Percentiles rank a stretch among this genome's conserved stretches.
Evolutionary conservation across 2,113 vertebrate species (phyloP).

Genomic region (Pterocles burchelli): DNA sequence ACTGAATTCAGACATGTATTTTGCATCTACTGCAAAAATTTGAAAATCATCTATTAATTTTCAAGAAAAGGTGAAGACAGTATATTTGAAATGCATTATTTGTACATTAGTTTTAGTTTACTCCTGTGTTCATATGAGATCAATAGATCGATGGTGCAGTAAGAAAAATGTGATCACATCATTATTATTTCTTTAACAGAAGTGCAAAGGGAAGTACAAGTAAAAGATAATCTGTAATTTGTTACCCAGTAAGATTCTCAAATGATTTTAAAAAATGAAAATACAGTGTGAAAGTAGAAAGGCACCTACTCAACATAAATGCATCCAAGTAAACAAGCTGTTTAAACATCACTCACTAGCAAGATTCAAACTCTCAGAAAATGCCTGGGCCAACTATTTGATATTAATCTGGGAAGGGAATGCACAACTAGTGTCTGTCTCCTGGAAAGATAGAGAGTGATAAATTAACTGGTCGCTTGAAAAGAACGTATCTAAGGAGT

Average conservation of each 20-base stretch:
- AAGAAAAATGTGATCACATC: not conserved
- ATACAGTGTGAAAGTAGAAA: not conserved
- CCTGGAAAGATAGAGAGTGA: not conserved
- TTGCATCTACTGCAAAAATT: not conserved
- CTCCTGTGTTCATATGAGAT: not conserved
- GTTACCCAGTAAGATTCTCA: not conserved
- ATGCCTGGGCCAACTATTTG: not conserved
- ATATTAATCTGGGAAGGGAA: not conserved
- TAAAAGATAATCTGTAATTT: not conserved
- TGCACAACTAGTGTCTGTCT: not conserved
- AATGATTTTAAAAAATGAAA: not conserved
- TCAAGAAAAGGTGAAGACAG: not conserved
- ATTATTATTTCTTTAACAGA: not conserved
- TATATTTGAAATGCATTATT: constrained; percentile 9
- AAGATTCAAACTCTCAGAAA: not conserved
- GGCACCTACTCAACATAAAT: not conserved
- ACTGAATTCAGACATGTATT: not conserved
- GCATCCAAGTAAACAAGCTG: not conserved
- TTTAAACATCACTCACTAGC: not conserved
- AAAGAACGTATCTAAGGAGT: not conserved
- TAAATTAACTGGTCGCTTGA: not conserved
- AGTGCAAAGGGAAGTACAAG: not conserved
- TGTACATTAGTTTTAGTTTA: not conserved
- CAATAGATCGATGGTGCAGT: not conserved
- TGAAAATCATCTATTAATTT: not conserved